A percentile compares a stretch with the other conserved stretches of the same genome.
These are phyloP conservation scores for Dermochelys coriacea DNA, from an alignment of 2,797 vertebrate genomes.

Conservation along the genomic window DNA sequence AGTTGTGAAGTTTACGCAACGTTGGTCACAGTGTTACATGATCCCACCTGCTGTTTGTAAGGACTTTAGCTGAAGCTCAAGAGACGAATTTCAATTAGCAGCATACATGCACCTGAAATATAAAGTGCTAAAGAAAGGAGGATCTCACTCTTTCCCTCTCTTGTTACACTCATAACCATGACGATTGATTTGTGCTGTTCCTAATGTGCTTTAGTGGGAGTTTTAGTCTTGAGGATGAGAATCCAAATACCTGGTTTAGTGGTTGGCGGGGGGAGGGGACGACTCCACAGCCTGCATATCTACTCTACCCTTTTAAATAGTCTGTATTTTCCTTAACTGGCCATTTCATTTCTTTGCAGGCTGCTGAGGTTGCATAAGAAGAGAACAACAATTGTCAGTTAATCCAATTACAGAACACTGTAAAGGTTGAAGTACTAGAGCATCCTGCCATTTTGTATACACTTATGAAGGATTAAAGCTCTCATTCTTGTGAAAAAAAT, in stretches of 20 bases:
- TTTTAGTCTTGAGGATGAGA: background rate
- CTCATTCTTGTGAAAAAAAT: background rate
- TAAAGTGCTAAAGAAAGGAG: background rate
- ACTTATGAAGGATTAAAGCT: background rate
- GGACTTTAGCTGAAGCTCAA: background rate
- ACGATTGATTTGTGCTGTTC: fast-evolving
- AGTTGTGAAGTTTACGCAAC: conserved; percentile 5
- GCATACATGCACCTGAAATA: background rate
- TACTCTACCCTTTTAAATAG: background rate
- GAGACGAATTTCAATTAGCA: conserved; percentile 8
- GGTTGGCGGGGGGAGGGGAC: background rate
- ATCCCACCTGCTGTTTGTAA: fast-evolving
- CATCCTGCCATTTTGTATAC: background rate
- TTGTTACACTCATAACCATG: background rate
- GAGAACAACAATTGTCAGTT: background rate
- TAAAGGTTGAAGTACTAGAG: background rate
- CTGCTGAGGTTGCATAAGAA: conserved; percentile 8
- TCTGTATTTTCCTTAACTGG: background rate
- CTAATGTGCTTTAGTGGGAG: background rate
- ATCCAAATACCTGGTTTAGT: fast-evolving
- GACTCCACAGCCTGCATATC: background rate
- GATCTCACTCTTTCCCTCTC: background rate
- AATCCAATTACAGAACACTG: fast-evolving
- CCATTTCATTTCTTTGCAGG: background rate
- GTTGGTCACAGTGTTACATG: background rate